Conservation (phyloP, 2,888 invertebrate genomes). For the Darwinula stevensoni region DNA sequence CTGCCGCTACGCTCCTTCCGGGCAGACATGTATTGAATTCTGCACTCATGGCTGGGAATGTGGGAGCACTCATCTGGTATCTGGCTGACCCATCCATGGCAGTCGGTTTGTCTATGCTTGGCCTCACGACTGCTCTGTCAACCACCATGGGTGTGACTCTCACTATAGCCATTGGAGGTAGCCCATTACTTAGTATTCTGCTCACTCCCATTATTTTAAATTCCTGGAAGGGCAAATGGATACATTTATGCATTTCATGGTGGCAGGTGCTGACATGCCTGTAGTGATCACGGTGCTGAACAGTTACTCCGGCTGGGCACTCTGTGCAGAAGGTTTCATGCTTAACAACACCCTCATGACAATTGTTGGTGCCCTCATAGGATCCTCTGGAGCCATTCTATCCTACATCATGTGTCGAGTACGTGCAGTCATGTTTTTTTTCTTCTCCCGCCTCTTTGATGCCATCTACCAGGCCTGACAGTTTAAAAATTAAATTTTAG, state of each 20-base stretch:
- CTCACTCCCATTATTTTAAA: background rate
- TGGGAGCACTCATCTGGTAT: slow-evolving; percentile 41
- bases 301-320: slow-evolving; percentile 74
- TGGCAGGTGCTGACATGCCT: slow-evolving; percentile 62
- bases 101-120: slow-evolving; percentile 39
- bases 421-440: slow-evolving; percentile 7
- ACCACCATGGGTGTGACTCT: slow-evolving; percentile 57
- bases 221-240: background rate
- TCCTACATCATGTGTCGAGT: slow-evolving; percentile 86
- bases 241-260: too few relatives aligned
- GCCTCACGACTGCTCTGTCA: slow-evolving; percentile 41
- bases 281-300: slow-evolving; percentile 74
- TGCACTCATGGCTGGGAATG: slow-evolving; percentile 31
- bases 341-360: slow-evolving; percentile 73
- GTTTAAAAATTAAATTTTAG: slow-evolving; percentile 12
- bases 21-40: slow-evolving; percentile 48
- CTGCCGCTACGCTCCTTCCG: slow-evolving; percentile 48
- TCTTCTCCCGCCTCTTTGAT: too few relatives aligned
- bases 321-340: slow-evolving; percentile 83
- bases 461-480: slow-evolving; percentile 1
- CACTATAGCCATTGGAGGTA: slow-evolving; percentile 64
- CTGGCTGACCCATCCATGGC: slow-evolving; percentile 27
- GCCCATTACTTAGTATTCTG: background rate
- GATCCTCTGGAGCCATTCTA: slow-evolving; percentile 65
- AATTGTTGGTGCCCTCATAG: slow-evolving; percentile 63